Evolutionary conservation across 37 sponge, comb jelly and placozoan species (phyloP).

Genomic region (Aplysina aerophoba): DNA sequence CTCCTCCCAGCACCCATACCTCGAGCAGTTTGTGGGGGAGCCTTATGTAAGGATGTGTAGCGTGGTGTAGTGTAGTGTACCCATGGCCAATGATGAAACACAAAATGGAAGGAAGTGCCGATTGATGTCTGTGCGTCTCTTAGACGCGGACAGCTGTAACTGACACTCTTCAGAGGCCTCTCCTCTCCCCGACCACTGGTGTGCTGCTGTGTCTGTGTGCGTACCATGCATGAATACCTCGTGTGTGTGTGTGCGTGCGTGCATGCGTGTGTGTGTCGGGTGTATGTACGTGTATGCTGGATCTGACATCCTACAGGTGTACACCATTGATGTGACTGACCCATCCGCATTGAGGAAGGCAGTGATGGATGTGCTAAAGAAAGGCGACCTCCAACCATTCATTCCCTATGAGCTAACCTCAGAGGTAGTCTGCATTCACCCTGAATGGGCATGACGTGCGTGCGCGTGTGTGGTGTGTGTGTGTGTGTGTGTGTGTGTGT

Average conservation of each 20-base stretch:
- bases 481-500: neutral
- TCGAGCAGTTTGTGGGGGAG: conserved; percentile 78
- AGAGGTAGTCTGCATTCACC: conserved; percentile 3
- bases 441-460: neutral
- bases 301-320: conserved; percentile 53
- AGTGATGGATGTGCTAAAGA: conserved; percentile 37
- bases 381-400: conserved; percentile 25
- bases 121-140: no score
- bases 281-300: neutral
- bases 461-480: neutral
- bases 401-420: conserved; percentile 79
- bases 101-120: no score
- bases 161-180: no score
- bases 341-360: conserved; percentile 42
- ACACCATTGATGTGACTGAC: conserved; percentile 65
- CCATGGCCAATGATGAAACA: neutral
- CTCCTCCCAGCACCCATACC: conserved; percentile 76
- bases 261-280: neutral
- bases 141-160: no score
- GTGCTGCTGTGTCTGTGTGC: neutral
- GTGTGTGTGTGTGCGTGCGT: conserved; percentile 2
- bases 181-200: no score
- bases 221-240: neutral
- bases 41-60: conserved; percentile 69
- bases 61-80: neutral